phyloP scores from a whole-genome alignment of 2,888 invertebrate genomes.

The Aquatica leii region DNA sequence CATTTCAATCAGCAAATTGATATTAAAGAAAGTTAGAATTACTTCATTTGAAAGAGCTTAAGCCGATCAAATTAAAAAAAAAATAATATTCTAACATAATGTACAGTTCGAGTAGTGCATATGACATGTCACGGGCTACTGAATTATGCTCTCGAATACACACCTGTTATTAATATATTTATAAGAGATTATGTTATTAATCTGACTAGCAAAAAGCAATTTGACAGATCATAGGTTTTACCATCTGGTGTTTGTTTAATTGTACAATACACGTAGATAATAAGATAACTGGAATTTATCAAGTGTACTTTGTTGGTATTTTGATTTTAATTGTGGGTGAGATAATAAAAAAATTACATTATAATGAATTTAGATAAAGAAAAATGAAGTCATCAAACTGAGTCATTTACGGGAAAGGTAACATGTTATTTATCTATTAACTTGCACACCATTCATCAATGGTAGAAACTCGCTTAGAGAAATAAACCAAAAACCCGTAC shows the following conservation, averaged over 20 bases:
- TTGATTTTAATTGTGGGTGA: constrained; percentile 1
- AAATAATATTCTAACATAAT: not conserved
- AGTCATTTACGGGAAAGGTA: too few species aligned
- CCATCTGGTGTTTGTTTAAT: constrained; percentile 28
- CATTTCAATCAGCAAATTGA: too few species aligned
- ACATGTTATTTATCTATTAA: too few species aligned
- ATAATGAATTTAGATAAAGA: too few species aligned
- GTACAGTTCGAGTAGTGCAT: not conserved
- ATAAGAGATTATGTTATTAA: constrained; percentile 43
- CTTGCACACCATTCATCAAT: too few species aligned
- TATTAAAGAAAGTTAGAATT: too few species aligned
- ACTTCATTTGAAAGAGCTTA: too few species aligned
- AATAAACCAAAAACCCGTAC: too few species aligned
- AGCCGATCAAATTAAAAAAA: too few species aligned
- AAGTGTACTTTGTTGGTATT: constrained; percentile 1
- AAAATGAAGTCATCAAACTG: too few species aligned
- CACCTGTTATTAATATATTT: constrained; percentile 41
- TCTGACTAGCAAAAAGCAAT: constrained; percentile 43
- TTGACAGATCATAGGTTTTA: constrained; percentile 38
- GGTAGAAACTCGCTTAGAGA: too few species aligned
- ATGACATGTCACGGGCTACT: constrained; percentile 30
- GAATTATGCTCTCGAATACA: constrained; percentile 25
- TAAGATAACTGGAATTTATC: constrained; percentile 16
- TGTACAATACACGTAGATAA: constrained; percentile 18
- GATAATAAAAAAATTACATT: too few species aligned